Base-by-base conservation (phyloP, 1,140 invertebrate species). In the Drosophila azteca region DNA sequence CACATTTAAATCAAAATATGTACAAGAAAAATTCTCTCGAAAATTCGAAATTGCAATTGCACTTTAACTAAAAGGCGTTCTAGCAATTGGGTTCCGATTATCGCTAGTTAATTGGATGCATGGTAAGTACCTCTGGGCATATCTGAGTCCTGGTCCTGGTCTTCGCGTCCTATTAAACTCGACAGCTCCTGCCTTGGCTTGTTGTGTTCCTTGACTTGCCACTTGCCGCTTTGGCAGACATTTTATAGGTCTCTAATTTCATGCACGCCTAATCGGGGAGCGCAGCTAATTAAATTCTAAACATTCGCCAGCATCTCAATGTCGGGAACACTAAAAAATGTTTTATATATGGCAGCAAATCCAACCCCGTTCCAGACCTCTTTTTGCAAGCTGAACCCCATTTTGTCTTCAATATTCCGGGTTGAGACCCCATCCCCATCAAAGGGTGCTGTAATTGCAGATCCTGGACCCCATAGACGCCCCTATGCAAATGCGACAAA, bases 231-330 rank as follows among this genome's bases (percentile, higher is more conserved):
- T 70, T 41, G 43, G 46, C 69, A 65, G 26, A 50, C 58, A 62
- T 51, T 75, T 67, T 74, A 74, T 74, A 13, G 71, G 43, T 26
- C 54, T 22, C 62, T 81, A 75, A 81, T 85, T 84, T 85, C 69
- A 80, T 65, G 67, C 81, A 73, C 57, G 73, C 76, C 82, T 87
- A 87, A 88, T 82, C 83, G 69, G 71, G 43, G 60, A 51, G 83
- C 83, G 79, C 73, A 51, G 79, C 83, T 90, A 90, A 90, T 90
- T 90, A 90, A 90, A 90, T 90, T 90, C 76, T 90, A 81, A 90
- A 71, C 80, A 89, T 73, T 81, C 60, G 77, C 80, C 71, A 58
- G 60, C 77, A 80, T 74, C 63, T 66, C 31, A 26, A n/a, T 35
- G 73, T 55, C 62, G 31, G 44, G 49, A 77, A 63, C 70, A 78